Base-by-base conservation (phyloP, 2,888 invertebrate species). In the Hetaerina titia region DNA sequence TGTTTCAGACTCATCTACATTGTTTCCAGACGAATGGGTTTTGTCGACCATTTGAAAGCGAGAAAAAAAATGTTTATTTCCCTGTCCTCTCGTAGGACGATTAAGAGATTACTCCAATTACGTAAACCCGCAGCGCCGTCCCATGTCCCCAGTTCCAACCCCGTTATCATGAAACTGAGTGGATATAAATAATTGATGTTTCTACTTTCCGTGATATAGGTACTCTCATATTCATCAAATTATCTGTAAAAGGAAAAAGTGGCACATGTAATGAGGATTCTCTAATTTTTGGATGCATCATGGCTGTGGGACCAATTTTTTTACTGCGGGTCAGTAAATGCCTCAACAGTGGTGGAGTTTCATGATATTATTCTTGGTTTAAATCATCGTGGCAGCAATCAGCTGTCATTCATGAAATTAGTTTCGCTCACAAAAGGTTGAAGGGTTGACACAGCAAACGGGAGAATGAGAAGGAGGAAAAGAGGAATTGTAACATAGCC, bases 381-480 rank as follows among this genome's bases (percentile, higher is more conserved):
- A 69, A 19, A 69, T 69, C 69, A 69, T 69, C n/a, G n/a, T 22
- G 69, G 69, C n/a, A 22, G 69, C n/a, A 9, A 19, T 5, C 69
- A 69, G 69, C 69, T 69, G 69, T 22, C 22, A 22, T 69, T 0
- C 69, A 19, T 69, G 69, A 9, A n/a, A 69, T n/a, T 19, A 69
- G 69, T 69, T n/a, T 69, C 69, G 69, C n/a, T 69, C n/a, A 69
- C 69, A 69, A 69, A 22, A 69, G 69, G 69, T 22, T 69, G 69
- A 69, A 22, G 69, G 69, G 69, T 69, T n/a, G 69, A 69, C n/a
- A 69, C n/a, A 69, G 69, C 8, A n/a, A n/a, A 69, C 22, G 5
- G 88, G 56, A 22, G 15, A 56, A 88, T 2, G 88, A 88, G 15
- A 45, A 13, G 56, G 19, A 31, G 31, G 56, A 45, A 17, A 17